Conservation (phyloP, 2,113 vertebrate species). For the Sylvia atricapilla region DNA sequence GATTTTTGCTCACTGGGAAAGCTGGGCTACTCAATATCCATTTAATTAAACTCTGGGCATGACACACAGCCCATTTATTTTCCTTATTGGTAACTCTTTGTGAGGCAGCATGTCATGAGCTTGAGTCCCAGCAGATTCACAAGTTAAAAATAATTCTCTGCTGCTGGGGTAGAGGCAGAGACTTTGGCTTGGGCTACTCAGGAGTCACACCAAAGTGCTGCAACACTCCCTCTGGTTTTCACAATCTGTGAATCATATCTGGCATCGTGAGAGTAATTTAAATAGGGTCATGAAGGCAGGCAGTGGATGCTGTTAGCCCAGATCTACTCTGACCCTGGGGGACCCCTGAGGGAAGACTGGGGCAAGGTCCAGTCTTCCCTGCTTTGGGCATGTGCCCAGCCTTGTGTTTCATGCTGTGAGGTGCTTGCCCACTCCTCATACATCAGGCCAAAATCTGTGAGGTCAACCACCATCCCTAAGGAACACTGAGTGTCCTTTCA, state of each 20-base stretch:
- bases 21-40: not conserved
- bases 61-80: conserved; percentile 14
- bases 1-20: not conserved
- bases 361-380: not conserved
- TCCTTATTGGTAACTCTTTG: not conserved
- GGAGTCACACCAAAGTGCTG: not conserved
- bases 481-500: not conserved
- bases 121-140: not conserved
- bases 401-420: accelerated
- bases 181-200: not conserved
- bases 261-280: not conserved
- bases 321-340: not conserved
- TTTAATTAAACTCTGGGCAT: conserved; percentile 1
- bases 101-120: not conserved
- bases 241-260: not conserved
- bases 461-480: not conserved
- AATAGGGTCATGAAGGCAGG: not conserved
- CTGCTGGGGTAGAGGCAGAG: not conserved
- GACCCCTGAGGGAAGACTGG: accelerated
- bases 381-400: accelerated
- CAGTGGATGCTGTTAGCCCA: not conserved
- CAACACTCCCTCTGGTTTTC: not conserved
- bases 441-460: not conserved
- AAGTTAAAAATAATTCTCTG: not conserved
- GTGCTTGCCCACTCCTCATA: not conserved